phyloP scores from a whole-genome alignment of 2,888 invertebrate genomes.

The Neoitamus cyanurus region DNA sequence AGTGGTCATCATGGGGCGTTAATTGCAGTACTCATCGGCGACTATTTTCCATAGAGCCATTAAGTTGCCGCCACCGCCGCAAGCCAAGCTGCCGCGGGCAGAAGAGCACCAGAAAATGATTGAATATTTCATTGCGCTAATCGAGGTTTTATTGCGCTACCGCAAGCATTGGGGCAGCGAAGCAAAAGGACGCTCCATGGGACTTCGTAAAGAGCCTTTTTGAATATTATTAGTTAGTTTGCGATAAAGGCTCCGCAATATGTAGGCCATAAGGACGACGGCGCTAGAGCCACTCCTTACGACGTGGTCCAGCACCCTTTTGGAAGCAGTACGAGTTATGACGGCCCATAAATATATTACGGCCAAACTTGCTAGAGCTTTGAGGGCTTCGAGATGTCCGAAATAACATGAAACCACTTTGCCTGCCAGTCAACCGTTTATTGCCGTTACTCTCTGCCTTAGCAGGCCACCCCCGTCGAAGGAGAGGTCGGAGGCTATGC shows the following conservation, averaged over 20 bases:
- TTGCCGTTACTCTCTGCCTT: constrained; percentile 5
- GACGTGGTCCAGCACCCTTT: not conserved
- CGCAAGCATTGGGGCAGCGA: not conserved
- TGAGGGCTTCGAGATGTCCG: constrained; percentile 18
- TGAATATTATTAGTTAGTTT: constrained; percentile 1
- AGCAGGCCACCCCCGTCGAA: not conserved
- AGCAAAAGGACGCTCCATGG: not conserved
- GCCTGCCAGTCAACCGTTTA: constrained; percentile 3
- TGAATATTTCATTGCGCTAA: constrained; percentile 24
- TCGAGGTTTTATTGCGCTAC: constrained; percentile 21
- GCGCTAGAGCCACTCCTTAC: not conserved
- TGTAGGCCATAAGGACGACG: not conserved
- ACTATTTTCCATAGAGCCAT: not conserved
- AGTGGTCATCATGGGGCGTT: not conserved
- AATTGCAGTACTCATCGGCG: not conserved
- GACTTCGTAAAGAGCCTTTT: not conserved
- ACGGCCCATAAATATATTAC: constrained; percentile 33
- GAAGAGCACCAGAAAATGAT: not conserved
- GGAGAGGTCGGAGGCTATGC: not conserved
- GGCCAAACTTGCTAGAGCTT: not conserved
- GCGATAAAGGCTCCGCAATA: not conserved
- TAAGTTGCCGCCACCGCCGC: not conserved
- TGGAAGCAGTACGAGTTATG: constrained; percentile 17
- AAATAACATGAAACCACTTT: constrained; percentile 39
- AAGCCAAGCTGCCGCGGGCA: not conserved